These are phyloP conservation scores for Heliconius erato DNA, from an alignment of 2,888 invertebrate species.

Conservation along the genomic window DNA sequence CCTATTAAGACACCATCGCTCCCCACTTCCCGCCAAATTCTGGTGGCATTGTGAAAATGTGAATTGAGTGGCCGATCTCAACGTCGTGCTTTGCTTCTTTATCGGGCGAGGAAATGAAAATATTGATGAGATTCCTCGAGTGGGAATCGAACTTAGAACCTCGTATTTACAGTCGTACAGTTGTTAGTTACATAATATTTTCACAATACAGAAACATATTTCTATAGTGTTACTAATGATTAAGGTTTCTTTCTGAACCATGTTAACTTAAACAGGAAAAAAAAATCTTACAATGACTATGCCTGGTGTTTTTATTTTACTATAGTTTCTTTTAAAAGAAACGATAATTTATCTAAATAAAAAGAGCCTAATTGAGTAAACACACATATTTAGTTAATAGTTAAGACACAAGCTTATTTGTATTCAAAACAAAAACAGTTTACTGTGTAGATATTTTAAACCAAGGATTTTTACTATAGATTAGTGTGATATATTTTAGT, in stretches of 20 bases:
- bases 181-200: too few relatives aligned
- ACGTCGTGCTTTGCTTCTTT: too few relatives aligned
- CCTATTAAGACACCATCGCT: too few relatives aligned
- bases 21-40: too few relatives aligned
- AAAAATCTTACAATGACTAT: neutral
- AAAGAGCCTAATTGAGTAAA: neutral
- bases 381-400: neutral
- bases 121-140: too few relatives aligned
- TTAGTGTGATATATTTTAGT: neutral
- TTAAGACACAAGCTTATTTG: neutral
- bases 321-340: neutral
- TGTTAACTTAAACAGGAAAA: neutral
- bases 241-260: neutral
- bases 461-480: neutral
- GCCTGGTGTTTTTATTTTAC: neutral
- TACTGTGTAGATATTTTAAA: neutral
- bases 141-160: too few relatives aligned
- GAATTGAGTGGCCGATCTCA: too few relatives aligned
- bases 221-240: neutral
- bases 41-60: too few relatives aligned
- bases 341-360: neutral
- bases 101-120: too few relatives aligned
- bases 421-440: neutral
- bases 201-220: neutral
- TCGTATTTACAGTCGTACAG: too few relatives aligned